phyloP scores from a whole-genome alignment of 2,888 invertebrate genomes.

The Tanytarsus gracilentus region DNA sequence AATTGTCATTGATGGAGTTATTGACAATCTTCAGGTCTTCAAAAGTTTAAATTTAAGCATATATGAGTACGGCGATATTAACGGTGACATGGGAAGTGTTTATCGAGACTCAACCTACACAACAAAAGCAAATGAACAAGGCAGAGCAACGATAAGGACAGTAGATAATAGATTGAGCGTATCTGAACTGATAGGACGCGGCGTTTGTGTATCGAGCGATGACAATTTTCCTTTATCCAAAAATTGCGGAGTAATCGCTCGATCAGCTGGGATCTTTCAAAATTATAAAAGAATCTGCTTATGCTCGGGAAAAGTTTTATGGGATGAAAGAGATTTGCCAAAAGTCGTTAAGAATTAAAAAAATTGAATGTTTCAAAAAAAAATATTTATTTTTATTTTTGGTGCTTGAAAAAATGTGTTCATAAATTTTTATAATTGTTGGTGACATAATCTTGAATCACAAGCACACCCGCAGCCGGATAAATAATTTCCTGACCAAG shows the following conservation, averaged over 20 bases:
- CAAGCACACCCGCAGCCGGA: slow-evolving; percentile 67
- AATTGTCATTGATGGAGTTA: slow-evolving; percentile 71
- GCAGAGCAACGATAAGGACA: slow-evolving; percentile 57
- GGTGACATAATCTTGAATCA: slow-evolving; percentile 62
- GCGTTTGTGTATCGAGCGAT: slow-evolving; percentile 53
- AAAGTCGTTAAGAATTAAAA: neutral
- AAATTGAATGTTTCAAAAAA: too few relatives aligned
- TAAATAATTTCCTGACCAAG: slow-evolving; percentile 68
- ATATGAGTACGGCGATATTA: slow-evolving; percentile 67
- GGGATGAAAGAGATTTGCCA: slow-evolving; percentile 65
- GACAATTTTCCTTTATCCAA: neutral
- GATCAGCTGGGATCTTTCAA: slow-evolving; percentile 77
- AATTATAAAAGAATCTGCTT: slow-evolving; percentile 82
- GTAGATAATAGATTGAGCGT: slow-evolving; percentile 55
- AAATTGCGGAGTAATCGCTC: slow-evolving; percentile 81
- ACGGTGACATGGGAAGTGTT: slow-evolving; percentile 53
- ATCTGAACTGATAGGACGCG: slow-evolving; percentile 65
- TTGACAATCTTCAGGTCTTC: slow-evolving; percentile 66
- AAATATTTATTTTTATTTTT: too few relatives aligned
- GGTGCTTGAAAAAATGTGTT: too few relatives aligned
- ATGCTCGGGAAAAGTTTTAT: slow-evolving; percentile 80
- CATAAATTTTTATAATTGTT: slow-evolving; percentile 68
- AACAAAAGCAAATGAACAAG: slow-evolving; percentile 51
- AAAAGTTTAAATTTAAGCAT: slow-evolving; percentile 44
- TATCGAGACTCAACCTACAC: slow-evolving; percentile 46